Evolutionary conservation across 2,113 vertebrate species (phyloP), one percentile per base, ranked within the genome.

Genomic region (Nyctereutes procyonoides): DNA sequence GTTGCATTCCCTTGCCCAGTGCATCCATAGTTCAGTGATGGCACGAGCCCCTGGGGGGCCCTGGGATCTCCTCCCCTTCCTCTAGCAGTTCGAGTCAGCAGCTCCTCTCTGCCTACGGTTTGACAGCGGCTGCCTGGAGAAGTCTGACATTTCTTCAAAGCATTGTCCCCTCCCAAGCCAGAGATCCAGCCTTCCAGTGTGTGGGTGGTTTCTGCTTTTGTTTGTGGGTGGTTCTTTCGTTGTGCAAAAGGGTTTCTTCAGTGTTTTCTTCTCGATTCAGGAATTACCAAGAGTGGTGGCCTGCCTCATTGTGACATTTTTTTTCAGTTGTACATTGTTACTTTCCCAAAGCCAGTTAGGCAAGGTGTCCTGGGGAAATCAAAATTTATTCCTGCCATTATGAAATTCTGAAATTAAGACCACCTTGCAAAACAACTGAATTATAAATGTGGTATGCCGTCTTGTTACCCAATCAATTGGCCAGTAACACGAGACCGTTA

Each of bases 331-430:
- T 28, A 81, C 90, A 96, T 97, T 86, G 43, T 74, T 56, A 38
- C 32, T 6, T 82, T 84, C 43, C 93, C 94, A 92, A 95, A 97
- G 93, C 60, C 74, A 60, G 24, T 96, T 96, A 95, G 90, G 60
- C 92, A 98, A 98, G 96, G 97, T 98, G 90, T 98, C 69, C 94
- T 67, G 97, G 79, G 56, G 63, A 82, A 90, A 16, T 55, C 83
- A 55, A 95, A 95, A 92, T 97, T 88, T 97, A 89, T 94, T 95
- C 69, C 43, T 98, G 97, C 86, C 83, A 95, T 85, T 35, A 28
- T 67, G 22, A 81, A 91, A 95, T 90, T 97, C 85, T 51, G 65
- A 98, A 98, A 95, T 80, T 93, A 95, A 98, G 97, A 74, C 24
- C 89, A 97, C 20, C 3, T 90, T 96, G 79, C 84, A 94, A 97